phyloP scores from a whole-genome alignment of 2,888 invertebrate genomes.

The Allophyes oxyacanthae region DNA sequence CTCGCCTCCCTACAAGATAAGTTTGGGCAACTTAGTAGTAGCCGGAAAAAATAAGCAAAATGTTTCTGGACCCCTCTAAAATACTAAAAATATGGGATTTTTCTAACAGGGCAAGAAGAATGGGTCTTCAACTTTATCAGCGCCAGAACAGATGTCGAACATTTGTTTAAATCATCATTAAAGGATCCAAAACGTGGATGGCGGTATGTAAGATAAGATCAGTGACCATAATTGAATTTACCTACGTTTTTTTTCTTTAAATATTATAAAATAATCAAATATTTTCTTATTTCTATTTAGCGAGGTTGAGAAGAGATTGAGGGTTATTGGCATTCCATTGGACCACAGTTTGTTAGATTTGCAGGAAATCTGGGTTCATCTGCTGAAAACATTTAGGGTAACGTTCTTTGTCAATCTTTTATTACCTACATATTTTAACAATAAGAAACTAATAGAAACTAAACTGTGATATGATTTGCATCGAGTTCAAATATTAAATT shows the following conservation, averaged over 20 bases:
- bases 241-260: no score
- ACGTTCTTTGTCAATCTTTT: constrained; percentile 16
- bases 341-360: constrained; percentile 81
- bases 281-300: constrained; percentile 56
- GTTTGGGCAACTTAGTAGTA: no score
- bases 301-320: constrained; percentile 80
- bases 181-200: constrained; percentile 70
- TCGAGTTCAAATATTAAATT: no score
- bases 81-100: no score
- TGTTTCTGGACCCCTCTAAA: no score
- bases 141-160: constrained; percentile 74
- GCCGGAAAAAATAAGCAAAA: no score
- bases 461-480: no score
- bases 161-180: constrained; percentile 67
- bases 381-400: constrained; percentile 81
- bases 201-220: constrained; percentile 65
- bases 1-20: no score
- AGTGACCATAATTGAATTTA: neutral
- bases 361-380: constrained; percentile 79
- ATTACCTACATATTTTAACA: no score
- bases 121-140: constrained; percentile 80
- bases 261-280: no score
- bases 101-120: constrained; percentile 78
- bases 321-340: constrained; percentile 75
- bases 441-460: no score